These are phyloP conservation scores for Cryptoprocta ferox DNA, from an alignment of 2,797 vertebrate genomes.

Conservation along the genomic window DNA sequence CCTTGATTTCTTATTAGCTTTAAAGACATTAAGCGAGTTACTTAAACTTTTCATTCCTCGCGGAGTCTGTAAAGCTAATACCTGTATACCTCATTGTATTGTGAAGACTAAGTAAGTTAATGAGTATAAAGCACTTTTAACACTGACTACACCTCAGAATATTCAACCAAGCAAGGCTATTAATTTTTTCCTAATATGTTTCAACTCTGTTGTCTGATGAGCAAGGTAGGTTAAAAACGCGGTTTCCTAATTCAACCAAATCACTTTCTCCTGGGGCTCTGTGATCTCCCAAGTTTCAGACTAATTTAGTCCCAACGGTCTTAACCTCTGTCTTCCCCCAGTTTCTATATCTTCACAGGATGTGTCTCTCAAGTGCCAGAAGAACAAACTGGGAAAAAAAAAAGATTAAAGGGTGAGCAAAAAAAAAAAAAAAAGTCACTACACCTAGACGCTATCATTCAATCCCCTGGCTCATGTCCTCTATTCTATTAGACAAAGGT, in stretches of 20 bases:
- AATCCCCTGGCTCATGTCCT: background rate
- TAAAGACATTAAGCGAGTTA: background rate
- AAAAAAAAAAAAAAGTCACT: background rate
- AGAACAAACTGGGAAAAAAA: background rate
- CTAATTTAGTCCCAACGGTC: background rate
- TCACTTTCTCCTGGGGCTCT: background rate
- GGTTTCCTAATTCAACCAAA: background rate
- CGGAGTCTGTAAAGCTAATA: constrained; percentile 11
- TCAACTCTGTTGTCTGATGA: constrained; percentile 8
- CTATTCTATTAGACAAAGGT: background rate
- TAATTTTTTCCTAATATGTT: background rate
- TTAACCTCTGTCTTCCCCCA: background rate
- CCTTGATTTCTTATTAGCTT: background rate
- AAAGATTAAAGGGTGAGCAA: background rate
- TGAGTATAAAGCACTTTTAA: background rate
- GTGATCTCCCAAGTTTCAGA: constrained; percentile 30
- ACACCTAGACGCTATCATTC: background rate
- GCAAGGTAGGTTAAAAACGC: constrained; percentile 31
- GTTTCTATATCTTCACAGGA: background rate
- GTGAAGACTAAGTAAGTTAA: background rate
- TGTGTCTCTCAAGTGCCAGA: constrained; percentile 15
- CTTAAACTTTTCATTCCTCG: constrained; percentile 27
- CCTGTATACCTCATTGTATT: background rate
- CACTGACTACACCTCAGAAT: background rate
- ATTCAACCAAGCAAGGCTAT: background rate